Base-by-base conservation (phyloP, 2,797 vertebrate species). In the Taenioides sp. region DNA sequence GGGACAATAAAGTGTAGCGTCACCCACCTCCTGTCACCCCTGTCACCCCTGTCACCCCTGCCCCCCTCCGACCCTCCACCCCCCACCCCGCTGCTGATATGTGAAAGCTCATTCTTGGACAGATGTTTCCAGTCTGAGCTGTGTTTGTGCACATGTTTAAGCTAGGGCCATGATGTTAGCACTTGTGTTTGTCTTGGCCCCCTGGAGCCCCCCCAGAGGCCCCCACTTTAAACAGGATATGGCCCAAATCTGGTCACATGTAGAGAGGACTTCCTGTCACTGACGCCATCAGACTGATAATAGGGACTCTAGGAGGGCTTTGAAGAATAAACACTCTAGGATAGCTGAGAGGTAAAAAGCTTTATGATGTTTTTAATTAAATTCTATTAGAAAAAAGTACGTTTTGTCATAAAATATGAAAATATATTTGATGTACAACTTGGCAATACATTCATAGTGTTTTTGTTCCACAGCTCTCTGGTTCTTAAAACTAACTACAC, bases 191-290 rank as follows among this genome's bases (percentile, higher is more conserved):
- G 82, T 65, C 34, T 72, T 67, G 79, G 76, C 66, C n/a, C 76
- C 83, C 10, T 6, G 17, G 58, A 60, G 58, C 16, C 14, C 67
- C n/a, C 78, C 79, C 83, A 7, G 23, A 78, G 73, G 82, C 43
- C 78, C 80, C 70, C 68, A 71, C 76, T 86, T 89, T 83, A 88
- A 91, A 91, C 89, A 93, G 92, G 93, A 94, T 86, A 84, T 81
- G 52, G 71, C 77, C 76, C 79, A 85, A 88, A 85, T 92, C 84
- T 85, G 69, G 85, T 73, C 86, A 88, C 80, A 64, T 4, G 43
- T 47, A 47, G 68, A 69, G 59, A 74, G 31, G 54, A 65, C 77
- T 91, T 92, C 84, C 88, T 91, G 83, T 80, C 65, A 83, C 73
- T 22, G 58, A 50, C 43, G 69, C 80, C 20, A 54, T 65, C 37